A percentile compares a stretch with the other conserved stretches of the same genome.
Evolutionary conservation across 1,140 invertebrate genomes (phyloP).

Genomic region (Drosophila yakuba): DNA sequence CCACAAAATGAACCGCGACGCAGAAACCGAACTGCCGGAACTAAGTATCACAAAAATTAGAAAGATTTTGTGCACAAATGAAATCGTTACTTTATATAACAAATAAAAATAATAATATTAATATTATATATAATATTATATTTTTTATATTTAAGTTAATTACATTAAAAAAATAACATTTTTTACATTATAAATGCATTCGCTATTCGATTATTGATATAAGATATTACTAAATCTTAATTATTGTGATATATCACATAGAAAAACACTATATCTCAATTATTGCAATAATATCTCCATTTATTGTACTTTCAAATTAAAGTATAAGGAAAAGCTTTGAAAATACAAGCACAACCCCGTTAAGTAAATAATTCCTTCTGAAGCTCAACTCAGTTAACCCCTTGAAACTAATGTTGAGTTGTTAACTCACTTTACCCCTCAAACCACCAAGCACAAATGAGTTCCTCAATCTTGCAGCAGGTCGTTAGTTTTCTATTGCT

Average conservation of each 20-base stretch:
- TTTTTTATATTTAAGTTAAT: too few relatives aligned
- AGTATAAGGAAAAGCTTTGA: too few relatives aligned
- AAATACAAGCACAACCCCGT: too few relatives aligned
- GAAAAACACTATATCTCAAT: too few relatives aligned
- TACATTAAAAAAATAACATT: too few relatives aligned
- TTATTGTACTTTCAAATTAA: background rate
- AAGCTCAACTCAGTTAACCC: background rate
- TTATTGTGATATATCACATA: too few relatives aligned
- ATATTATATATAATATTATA: too few relatives aligned
- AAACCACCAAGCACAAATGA: background rate
- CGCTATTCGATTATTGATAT: too few relatives aligned
- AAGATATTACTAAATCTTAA: too few relatives aligned
- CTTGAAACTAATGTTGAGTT: conserved; percentile 9
- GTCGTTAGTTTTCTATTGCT: conserved; percentile 34
- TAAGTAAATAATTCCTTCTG: too few relatives aligned
- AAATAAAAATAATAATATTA: too few relatives aligned
- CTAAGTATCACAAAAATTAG: background rate
- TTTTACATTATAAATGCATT: too few relatives aligned
- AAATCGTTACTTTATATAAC: background rate
- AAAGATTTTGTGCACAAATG: background rate
- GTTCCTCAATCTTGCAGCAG: conserved; percentile 1
- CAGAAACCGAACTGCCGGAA: background rate
- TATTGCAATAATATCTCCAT: background rate
- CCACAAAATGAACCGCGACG: conserved; percentile 37
- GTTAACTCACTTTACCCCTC: background rate